phyloP scores from a whole-genome alignment of 2,888 invertebrate genomes.

The Ectemnius continuus region DNA sequence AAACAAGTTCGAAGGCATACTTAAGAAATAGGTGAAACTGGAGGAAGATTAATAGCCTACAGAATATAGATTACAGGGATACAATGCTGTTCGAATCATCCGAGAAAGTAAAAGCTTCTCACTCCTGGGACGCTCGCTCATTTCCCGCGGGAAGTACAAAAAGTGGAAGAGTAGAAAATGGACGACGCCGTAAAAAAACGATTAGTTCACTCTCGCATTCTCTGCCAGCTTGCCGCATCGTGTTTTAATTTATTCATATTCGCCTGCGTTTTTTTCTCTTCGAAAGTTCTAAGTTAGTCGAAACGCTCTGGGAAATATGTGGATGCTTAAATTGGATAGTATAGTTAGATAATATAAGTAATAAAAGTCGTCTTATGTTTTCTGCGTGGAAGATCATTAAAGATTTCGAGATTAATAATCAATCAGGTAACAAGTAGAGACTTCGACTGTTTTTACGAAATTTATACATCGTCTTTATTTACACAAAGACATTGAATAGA shows the following conservation, averaged over 20 bases:
- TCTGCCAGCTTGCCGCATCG: slow-evolving; percentile 10
- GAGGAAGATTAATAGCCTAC: slow-evolving; percentile 3
- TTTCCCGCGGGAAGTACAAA: slow-evolving; percentile 56
- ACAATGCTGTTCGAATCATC: background rate
- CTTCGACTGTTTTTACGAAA: no score
- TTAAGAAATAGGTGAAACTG: background rate
- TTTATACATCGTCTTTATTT: no score
- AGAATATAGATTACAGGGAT: background rate
- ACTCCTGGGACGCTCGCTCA: slow-evolving; percentile 2
- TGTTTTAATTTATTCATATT: slow-evolving; percentile 18
- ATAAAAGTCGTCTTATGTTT: no score
- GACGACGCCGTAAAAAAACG: slow-evolving; percentile 26
- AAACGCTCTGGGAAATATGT: slow-evolving; percentile 6
- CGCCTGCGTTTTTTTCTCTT: background rate
- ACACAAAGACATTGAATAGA: no score
- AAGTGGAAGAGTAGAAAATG: slow-evolving; percentile 65
- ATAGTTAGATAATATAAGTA: no score
- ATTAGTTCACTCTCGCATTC: background rate
- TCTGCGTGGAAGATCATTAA: no score
- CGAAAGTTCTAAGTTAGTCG: background rate
- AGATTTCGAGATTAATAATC: no score
- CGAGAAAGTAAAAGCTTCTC: slow-evolving; percentile 17
- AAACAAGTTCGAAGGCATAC: slow-evolving; percentile 8
- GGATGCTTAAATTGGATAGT: no score
- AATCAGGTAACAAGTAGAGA: no score